These are phyloP conservation scores for Triplophysa rosa DNA, from an alignment of 2,113 vertebrate genomes.

Conservation along the genomic window DNA sequence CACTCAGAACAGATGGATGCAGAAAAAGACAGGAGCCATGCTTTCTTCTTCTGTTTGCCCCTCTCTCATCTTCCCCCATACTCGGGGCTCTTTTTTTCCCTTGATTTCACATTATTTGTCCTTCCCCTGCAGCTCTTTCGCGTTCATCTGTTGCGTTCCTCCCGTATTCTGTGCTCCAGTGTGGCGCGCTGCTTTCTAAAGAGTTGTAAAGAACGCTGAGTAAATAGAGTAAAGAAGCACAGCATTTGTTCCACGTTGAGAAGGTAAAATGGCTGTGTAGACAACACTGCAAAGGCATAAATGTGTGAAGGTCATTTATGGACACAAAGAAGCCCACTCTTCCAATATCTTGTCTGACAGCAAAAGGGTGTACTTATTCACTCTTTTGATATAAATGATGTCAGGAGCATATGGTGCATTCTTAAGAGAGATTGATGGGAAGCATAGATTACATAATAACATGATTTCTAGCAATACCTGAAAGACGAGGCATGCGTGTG, in stretches of 20 bases:
- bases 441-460: neutral
- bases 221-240: slow-evolving; percentile 49
- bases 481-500: neutral
- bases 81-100: slow-evolving; percentile 41
- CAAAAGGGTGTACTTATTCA: neutral
- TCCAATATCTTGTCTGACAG: neutral
- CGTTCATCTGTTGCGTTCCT: neutral
- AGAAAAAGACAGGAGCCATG: slow-evolving; percentile 73
- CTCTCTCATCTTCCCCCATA: slow-evolving; percentile 17
- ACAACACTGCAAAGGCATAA: neutral
- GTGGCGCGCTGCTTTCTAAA: slow-evolving; percentile 24
- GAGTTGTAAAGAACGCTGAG: slow-evolving; percentile 23
- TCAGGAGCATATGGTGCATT: neutral
- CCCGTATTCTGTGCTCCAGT: neutral
- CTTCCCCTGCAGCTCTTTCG: slow-evolving; percentile 2
- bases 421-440: neutral
- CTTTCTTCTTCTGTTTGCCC: slow-evolving; percentile 59
- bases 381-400: no score
- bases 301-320: slow-evolving; percentile 22
- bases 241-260: slow-evolving; percentile 31
- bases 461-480: neutral
- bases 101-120: slow-evolving; percentile 51
- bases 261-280: neutral
- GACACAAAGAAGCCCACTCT: neutral
- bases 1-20: slow-evolving; percentile 79